Percentiles rank a stretch among this genome's conserved stretches.
phyloP scores from a whole-genome alignment of 2,797 vertebrate species.

The Malacoctenus gilli region DNA sequence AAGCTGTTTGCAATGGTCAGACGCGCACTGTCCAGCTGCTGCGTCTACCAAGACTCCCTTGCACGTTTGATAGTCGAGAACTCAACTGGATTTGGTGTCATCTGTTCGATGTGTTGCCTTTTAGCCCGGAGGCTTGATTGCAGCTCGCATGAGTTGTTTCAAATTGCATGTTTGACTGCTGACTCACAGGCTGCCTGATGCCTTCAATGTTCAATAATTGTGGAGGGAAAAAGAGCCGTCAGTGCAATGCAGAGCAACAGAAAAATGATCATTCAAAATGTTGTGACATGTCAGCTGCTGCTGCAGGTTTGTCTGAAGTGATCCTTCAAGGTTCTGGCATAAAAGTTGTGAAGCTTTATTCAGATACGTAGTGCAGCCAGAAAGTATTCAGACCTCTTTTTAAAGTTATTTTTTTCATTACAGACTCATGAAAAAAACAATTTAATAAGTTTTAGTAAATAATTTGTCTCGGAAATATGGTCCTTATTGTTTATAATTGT shows the following conservation, averaged over 20 bases:
- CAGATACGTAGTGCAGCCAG: too few species aligned
- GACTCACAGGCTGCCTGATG: not conserved
- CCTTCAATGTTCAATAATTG: not conserved
- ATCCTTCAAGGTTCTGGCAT: too few species aligned
- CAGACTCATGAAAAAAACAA: too few species aligned
- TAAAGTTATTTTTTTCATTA: too few species aligned
- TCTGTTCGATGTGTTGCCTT: constrained; percentile 1
- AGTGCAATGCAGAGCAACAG: constrained; percentile 2
- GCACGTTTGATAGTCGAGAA: constrained; percentile 30
- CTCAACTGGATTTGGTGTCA: constrained; percentile 20
- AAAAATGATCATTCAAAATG: constrained; percentile 3
- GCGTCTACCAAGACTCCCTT: constrained; percentile 32
- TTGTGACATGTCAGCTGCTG: constrained; percentile 6
- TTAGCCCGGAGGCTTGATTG: constrained; percentile 11
- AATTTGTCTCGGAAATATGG: too few species aligned
- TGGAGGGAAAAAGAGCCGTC: constrained; percentile 3
- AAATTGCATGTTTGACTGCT: constrained; percentile 4
- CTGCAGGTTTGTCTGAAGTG: not conserved
- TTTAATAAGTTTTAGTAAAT: too few species aligned
- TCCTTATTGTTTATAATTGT: too few species aligned
- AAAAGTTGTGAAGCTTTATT: too few species aligned
- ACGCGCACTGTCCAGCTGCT: constrained; percentile 63
- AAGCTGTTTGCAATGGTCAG: constrained; percentile 58
- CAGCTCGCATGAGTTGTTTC: not conserved
- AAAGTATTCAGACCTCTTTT: too few species aligned